Conservation (phyloP, 1,140 invertebrate species). For the Pissodes strobi region DNA sequence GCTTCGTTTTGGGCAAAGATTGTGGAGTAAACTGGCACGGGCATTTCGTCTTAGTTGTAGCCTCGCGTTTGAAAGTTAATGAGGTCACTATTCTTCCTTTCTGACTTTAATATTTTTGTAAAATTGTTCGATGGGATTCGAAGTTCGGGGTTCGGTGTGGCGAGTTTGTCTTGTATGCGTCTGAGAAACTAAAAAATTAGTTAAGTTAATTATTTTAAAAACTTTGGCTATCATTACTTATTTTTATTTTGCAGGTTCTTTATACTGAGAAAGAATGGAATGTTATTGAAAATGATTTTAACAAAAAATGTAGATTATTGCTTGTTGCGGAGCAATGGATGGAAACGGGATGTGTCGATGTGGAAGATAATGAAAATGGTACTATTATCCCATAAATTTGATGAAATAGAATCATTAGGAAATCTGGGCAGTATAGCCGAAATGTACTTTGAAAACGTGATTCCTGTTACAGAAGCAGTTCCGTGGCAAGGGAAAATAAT, state of each 20-base stretch:
- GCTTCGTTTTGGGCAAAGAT: constrained; percentile 1
- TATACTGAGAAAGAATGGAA: constrained; percentile 30
- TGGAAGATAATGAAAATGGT: not conserved
- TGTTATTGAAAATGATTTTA: constrained; percentile 28
- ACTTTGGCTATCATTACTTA: not conserved
- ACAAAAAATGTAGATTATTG: constrained; percentile 50
- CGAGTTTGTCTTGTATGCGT: not conserved
- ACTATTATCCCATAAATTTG: not conserved
- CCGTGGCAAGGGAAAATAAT: not conserved
- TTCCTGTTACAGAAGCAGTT: not conserved
- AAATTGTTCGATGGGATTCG: too few relatives aligned
- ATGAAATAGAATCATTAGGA: constrained; percentile 2
- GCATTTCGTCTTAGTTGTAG: not conserved
- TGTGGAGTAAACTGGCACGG: too few relatives aligned
- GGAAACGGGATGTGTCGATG: not conserved
- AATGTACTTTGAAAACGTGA: not conserved
- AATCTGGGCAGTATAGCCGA: not conserved
- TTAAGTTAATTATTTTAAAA: too few relatives aligned
- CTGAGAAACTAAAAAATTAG: not conserved
- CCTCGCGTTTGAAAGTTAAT: not conserved
- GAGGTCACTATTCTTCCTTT: not conserved
- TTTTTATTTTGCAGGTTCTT: constrained; percentile 12
- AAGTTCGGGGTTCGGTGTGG: not conserved
- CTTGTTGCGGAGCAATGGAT: constrained; percentile 51
- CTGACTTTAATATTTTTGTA: not conserved